Evolutionary conservation across 1,140 invertebrate species (phyloP), one percentile per base, ranked within the genome.

Genomic region (Hyphantria cunea): DNA sequence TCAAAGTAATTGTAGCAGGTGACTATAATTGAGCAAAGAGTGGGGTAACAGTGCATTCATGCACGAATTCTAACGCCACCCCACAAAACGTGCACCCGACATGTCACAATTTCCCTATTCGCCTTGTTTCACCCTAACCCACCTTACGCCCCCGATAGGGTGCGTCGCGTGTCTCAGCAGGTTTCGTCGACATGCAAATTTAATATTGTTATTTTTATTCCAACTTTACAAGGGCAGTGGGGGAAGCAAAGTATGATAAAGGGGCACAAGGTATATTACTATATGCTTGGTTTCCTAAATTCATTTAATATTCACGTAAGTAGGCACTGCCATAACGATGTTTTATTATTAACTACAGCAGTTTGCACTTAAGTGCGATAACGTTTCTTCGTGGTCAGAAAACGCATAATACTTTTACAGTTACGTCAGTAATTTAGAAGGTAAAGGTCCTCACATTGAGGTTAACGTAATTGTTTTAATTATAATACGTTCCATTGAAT

Each of bases 141-240:
- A 32, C 58, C 37, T 41, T 53, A 39, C 52, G 63, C 65, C 34
- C 39, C n/a, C 17, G 52, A 47, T 71, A 62, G 65, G 42, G 45
- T 15, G 45, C 10, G 67, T 68, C 72, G 69, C 78, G 76, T 79
- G 76, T 54, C 60, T 60, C 60, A 47, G 65, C 58, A 66, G 44
- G 72, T 72, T 72, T 72, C 66, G 76, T 74, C 72, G 68, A 74
- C 72, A 86, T 87, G 83, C 80, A 88, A 87, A 88, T 88, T 84
- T 83, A 80, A 88, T 86, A 76, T 78, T 83, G 81, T 84, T 88
- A 84, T 82, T 82, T 78, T 82, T 84, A 82, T 84, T 83, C 69
- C 59, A 69, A 80, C 70, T 80, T 80, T 75, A 84, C 80, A 86
- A 88, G 85, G 85, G 81, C 82, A 88, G 73, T 80, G 76, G 84